Evolutionary conservation across 1,140 invertebrate species (phyloP).

Genomic region (Zaprionus lachaisei): DNA sequence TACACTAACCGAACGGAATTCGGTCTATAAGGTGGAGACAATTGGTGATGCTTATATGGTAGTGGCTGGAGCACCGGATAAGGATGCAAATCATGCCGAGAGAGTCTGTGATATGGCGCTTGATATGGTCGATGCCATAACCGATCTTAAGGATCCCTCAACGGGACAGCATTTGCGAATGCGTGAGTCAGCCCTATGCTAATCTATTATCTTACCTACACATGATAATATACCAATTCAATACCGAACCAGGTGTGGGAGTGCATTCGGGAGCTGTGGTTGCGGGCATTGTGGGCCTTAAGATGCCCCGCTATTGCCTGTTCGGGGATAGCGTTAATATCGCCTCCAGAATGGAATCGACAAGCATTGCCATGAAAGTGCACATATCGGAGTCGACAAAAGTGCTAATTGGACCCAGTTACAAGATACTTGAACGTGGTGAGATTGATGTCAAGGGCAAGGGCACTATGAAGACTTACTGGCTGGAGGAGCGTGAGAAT

Average conservation of each 20-base stretch:
- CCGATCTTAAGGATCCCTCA: constrained; percentile 95
- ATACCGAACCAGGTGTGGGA: constrained; percentile 87
- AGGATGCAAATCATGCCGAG: constrained; percentile 95
- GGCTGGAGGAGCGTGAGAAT: constrained; percentile 90
- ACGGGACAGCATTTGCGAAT: constrained; percentile 95
- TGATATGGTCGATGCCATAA: constrained; percentile 97
- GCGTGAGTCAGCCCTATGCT: constrained; percentile 84
- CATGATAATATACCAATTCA: not conserved
- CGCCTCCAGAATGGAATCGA: constrained; percentile 96
- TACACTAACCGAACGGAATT: constrained; percentile 94
- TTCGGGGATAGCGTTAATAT: constrained; percentile 98
- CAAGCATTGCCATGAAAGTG: constrained; percentile 95
- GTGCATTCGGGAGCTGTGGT: constrained; percentile 96
- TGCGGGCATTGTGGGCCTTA: constrained; percentile 96
- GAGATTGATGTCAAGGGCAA: constrained; percentile 95
- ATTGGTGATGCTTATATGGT: constrained; percentile 99
- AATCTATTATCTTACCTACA: not conserved
- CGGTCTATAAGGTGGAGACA: constrained; percentile 98
- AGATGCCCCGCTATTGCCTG: constrained; percentile 93
- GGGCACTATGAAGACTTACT: constrained; percentile 97
- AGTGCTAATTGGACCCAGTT: constrained; percentile 90
- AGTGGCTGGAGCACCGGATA: constrained; percentile 96
- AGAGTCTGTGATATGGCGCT: constrained; percentile 98
- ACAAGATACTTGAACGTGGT: constrained; percentile 91
- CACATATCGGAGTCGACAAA: constrained; percentile 96